Evolutionary conservation across 2,888 invertebrate species (phyloP), one percentile per base, ranked within the genome.

Genomic region (Lacanobia wlatinum): DNA sequence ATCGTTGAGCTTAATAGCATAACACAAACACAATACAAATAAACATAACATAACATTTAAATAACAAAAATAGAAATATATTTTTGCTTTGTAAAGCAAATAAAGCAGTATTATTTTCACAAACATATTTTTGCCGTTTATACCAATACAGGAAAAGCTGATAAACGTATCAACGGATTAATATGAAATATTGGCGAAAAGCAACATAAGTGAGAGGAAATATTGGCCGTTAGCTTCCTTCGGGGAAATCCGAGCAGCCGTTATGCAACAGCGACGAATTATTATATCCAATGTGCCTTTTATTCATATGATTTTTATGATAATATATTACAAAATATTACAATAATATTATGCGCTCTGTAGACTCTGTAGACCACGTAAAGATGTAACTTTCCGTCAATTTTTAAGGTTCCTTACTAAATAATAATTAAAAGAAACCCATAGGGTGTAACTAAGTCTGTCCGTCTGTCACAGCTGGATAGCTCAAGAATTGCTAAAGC

Each of bases 91-190:
- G 38, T 48, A 3, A 34, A 34, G 34, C 34, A 65, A 79, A 71
- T 82, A 82, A 80, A 70, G 73, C 58, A 71, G 66, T 60, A 72
- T 76, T 79, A 58, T 67, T 68, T 61, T 66, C 61, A 60, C 34
- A 10, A 55, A 77, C 69, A 72, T 82, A 82, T 84, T 85, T 85
- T 70, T 66, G 64, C 80, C 72, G 80, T 72, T 78, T 81, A 83
- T 78, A 78, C 78, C 80, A 75, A 82, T 85, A 82, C 83, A 79
- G 86, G 87, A 82, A 87, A 87, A 88, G 84, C 88, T 88, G 87
- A 89, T 88, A 87, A 87, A 79, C 79, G 87, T 82, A 84, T 87
- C 84, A 85, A 86, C 80, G 89, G 90, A 91, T 92, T 92, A 91
- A 89, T 89, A 88, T 89, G 87, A 90, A 88, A 90, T 90, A 91